These are phyloP conservation scores for Sinodicranocentrus sp. DNA, from an alignment of 2,888 invertebrate genomes.

Conservation along the genomic window DNA sequence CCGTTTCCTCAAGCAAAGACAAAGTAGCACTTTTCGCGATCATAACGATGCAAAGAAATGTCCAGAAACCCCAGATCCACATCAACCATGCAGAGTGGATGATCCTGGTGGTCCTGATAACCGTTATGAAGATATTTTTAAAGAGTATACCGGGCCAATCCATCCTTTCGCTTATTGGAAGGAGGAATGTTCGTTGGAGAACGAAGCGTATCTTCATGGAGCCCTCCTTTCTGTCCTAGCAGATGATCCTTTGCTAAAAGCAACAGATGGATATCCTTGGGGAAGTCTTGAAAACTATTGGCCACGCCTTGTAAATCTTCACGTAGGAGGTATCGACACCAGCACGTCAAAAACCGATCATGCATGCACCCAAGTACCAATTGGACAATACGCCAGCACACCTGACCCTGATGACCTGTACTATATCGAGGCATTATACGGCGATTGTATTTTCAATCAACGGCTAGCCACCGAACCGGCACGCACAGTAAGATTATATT, in stretches of 20 bases:
- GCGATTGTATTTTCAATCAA: constrained; percentile 53
- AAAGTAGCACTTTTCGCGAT: no score
- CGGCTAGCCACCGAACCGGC: constrained; percentile 37
- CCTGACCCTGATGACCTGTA: not conserved
- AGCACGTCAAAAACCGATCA: not conserved
- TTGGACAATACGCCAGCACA: no score
- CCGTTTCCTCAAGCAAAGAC: no score
- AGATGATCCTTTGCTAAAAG: not conserved
- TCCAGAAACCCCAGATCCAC: no score
- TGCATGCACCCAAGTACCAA: not conserved
- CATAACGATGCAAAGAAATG: no score
- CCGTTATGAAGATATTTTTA: no score
- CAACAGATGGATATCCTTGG: constrained; percentile 1
- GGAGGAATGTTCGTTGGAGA: constrained; percentile 21
- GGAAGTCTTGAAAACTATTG: constrained; percentile 27
- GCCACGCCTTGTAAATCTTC: constrained; percentile 26
- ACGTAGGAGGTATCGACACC: not conserved
- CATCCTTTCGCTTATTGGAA: constrained; percentile 6
- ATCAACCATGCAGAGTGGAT: no score
- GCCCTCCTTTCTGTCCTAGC: not conserved
- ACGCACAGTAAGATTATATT: no score
- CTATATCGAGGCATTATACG: not conserved
- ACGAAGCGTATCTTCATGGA: constrained; percentile 42
- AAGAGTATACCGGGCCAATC: not conserved
- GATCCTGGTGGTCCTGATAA: no score